Evolutionary conservation across 2,797 vertebrate species (phyloP).

Genomic region (Argentina silus): DNA sequence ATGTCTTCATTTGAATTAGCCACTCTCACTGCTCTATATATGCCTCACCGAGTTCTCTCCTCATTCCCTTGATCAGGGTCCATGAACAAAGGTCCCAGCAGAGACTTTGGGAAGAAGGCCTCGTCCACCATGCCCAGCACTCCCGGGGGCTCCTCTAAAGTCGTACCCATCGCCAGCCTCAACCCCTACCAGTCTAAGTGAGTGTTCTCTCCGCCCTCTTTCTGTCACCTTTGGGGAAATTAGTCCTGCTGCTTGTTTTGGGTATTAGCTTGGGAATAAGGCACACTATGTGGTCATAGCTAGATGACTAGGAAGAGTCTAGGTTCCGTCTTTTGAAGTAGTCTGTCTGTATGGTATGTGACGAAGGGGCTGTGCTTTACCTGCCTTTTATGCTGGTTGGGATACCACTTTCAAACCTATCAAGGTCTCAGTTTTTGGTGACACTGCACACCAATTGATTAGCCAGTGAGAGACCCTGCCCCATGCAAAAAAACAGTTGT

Average conservation of each 20-base stretch:
- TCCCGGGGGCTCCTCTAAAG: constrained; percentile 85
- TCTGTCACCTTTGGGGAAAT: neutral
- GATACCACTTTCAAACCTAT: neutral
- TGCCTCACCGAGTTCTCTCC: constrained; percentile 28
- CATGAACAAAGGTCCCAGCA: constrained; percentile 73
- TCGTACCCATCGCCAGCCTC: constrained; percentile 94
- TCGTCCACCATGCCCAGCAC: constrained; percentile 68
- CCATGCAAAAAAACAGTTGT: no score
- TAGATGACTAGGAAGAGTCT: no score
- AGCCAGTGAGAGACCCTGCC: neutral
- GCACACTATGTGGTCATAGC: no score
- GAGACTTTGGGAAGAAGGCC: constrained; percentile 79
- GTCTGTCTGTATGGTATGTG: no score
- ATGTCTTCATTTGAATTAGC: constrained; percentile 49
- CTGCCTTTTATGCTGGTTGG: no score
- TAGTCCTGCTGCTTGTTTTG: neutral
- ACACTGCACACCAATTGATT: neutral
- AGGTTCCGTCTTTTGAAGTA: no score
- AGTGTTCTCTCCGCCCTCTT: constrained; percentile 62
- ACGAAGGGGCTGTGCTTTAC: no score
- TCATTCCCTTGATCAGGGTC: constrained; percentile 52
- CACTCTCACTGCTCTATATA: constrained; percentile 23
- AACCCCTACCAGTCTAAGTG: constrained; percentile 98
- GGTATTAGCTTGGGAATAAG: no score
- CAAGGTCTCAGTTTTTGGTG: neutral